Base-by-base conservation (phyloP, 1,140 invertebrate species). In the Lepidurus apus region DNA sequence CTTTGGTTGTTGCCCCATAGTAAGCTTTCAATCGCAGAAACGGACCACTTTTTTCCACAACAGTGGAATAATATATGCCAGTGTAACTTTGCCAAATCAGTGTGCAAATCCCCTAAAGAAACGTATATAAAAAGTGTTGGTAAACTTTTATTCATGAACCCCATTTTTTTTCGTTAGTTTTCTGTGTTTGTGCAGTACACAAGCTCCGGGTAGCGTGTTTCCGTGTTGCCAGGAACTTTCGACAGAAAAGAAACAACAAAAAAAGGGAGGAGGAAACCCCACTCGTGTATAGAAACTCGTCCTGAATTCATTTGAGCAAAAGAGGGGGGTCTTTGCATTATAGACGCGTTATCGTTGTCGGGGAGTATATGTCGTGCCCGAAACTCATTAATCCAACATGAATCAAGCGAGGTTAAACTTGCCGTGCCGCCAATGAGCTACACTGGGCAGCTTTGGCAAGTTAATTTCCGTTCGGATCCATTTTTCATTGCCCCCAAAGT, bases 321-420 rank as follows among this genome's bases (percentile, higher is more conserved):
- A 17, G 13, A 26, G 21, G 6, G 53, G 21, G 53, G 9, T 9
- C 53, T 65, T 65, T 65, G 53, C 53, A 65, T 47, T 65, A 65
- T 17, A 65, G 53, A 65, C 4, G 53, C 53, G 53, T 65, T 65
- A 65, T 65, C 53, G 53, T 65, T 17, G 9, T 65, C 21, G 53
- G 53, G 6, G 53, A 65, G 53, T 65, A 5, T 9, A 21, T 65
- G 53, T 65, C 53, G 53, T 65, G 53, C 53, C 53, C 53, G 53
- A 65, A 65, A 21, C n/a, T 65, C 53, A 65, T 65, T 65, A 65
- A 65, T 65, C 53, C 53, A 65, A 21, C 53, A 65, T 65, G 53
- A n/a, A 65, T 65, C 53, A 65, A 65, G 53, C 53, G 53, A 65
- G 53, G 53, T 65, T 65, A 65, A 65, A 65, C 17, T 65, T 65